Conservation (phyloP, 2,888 invertebrate species). For the Harmothoe impar region DNA sequence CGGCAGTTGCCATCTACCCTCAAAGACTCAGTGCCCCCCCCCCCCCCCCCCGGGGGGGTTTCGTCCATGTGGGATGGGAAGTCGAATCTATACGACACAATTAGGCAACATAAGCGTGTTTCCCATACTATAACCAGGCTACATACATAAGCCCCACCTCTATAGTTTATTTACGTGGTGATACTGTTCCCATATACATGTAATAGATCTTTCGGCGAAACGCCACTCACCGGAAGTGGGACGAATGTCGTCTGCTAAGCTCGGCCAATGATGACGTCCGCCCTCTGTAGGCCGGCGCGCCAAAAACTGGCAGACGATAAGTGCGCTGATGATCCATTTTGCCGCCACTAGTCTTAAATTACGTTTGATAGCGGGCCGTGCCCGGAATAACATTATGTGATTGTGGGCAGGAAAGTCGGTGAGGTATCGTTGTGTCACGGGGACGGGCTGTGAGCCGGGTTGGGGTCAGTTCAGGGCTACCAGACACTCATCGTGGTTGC, state of each 20-base stretch:
- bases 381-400: conserved; percentile 51
- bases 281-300: neutral
- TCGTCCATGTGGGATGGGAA: neutral
- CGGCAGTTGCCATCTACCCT: too few species aligned
- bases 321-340: conserved; percentile 56
- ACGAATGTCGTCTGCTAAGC: conserved; percentile 12
- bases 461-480: neutral
- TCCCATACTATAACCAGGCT: neutral
- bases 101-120: neutral
- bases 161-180: neutral
- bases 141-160: neutral
- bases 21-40: too few species aligned
- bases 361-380: conserved; percentile 44
- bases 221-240: conserved; percentile 34
- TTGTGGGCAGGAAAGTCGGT: neutral
- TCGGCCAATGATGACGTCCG: neutral
- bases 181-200: conserved; percentile 27
- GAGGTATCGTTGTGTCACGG: conserved; percentile 56
- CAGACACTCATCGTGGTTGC: conserved; percentile 59
- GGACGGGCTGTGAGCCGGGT: neutral
- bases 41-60: neutral
- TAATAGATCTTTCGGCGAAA: neutral
- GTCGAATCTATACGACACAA: conserved; percentile 9
- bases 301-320: conserved; percentile 52
- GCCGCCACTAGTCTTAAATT: conserved; percentile 60